Evolutionary conservation across 2,888 invertebrate species (phyloP).

Genomic region (Asteroscopus sphinx): DNA sequence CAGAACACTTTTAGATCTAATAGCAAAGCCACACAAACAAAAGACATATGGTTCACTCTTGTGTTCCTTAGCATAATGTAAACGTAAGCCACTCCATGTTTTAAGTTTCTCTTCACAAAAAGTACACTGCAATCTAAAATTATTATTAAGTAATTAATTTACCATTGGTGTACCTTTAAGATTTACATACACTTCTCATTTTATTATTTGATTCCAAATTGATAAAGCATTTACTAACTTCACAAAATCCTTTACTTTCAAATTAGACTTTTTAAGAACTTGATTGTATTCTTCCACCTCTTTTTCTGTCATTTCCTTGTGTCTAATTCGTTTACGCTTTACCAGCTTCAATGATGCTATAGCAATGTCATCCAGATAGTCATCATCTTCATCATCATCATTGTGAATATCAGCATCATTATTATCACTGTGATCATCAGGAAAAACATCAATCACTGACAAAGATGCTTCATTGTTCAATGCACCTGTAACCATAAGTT

Average conservation of each 20-base stretch:
- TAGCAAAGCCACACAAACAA: conserved; percentile 80
- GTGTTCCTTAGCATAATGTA: conserved; percentile 75
- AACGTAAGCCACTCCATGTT: conserved; percentile 73
- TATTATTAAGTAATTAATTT: neutral
- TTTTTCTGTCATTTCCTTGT: conserved; percentile 65
- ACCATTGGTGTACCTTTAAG: neutral
- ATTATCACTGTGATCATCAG: conserved; percentile 48
- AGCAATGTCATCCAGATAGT: conserved; percentile 74
- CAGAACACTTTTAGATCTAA: conserved; percentile 80
- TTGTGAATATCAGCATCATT: conserved; percentile 49
- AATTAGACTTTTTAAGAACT: conserved; percentile 72
- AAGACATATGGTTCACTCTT: conserved; percentile 75
- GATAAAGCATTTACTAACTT: conserved; percentile 57
- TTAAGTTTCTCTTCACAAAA: conserved; percentile 74
- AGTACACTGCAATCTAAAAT: conserved; percentile 75
- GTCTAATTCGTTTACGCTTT: conserved; percentile 71
- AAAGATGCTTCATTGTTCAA: conserved; percentile 69
- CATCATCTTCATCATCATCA: conserved; percentile 69
- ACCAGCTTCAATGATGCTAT: conserved; percentile 76
- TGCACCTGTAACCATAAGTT: conserved; percentile 63
- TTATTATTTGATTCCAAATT: neutral
- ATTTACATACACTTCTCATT: neutral
- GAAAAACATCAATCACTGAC: conserved; percentile 63
- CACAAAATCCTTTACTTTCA: conserved; percentile 81
- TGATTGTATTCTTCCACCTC: conserved; percentile 72